Conservation (phyloP, 2,797 vertebrate species). For the Urosaurus nigricauda region DNA sequence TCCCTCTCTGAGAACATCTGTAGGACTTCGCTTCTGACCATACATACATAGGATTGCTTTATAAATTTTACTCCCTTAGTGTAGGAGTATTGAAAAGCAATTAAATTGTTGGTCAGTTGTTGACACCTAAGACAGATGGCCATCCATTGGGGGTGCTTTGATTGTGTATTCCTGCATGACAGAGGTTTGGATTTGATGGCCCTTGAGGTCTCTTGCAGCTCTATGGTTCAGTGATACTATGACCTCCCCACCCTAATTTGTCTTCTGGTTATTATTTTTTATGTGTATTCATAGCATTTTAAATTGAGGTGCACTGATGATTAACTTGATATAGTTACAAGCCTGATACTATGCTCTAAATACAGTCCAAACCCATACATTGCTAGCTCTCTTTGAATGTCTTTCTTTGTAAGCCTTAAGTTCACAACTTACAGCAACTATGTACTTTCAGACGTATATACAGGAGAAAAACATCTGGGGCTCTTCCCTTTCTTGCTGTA, state of each 20-base stretch:
- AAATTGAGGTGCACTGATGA: rapidly evolving
- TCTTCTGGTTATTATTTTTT: no score
- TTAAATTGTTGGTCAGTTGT: no score
- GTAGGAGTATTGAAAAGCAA: background rate
- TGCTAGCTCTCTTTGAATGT: rapidly evolving
- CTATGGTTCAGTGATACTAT: no score
- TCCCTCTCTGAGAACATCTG: no score
- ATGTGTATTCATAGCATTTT: background rate
- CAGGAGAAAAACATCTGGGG: background rate
- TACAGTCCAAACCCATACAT: background rate
- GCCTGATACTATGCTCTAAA: background rate
- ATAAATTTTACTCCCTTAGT: background rate
- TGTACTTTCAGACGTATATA: no score
- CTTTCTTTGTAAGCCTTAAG: no score
- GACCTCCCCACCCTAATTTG: background rate
- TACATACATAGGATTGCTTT: background rate
- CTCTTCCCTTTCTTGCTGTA: background rate
- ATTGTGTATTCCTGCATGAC: no score
- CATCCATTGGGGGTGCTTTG: no score
- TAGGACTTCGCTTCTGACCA: background rate
- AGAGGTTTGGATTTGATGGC: no score
- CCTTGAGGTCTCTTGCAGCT: no score
- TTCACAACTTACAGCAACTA: background rate
- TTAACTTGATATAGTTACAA: background rate
- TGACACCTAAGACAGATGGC: no score